These are phyloP conservation scores for Parelbella ahira DNA, from an alignment of 2,888 invertebrate species.

Conservation along the genomic window DNA sequence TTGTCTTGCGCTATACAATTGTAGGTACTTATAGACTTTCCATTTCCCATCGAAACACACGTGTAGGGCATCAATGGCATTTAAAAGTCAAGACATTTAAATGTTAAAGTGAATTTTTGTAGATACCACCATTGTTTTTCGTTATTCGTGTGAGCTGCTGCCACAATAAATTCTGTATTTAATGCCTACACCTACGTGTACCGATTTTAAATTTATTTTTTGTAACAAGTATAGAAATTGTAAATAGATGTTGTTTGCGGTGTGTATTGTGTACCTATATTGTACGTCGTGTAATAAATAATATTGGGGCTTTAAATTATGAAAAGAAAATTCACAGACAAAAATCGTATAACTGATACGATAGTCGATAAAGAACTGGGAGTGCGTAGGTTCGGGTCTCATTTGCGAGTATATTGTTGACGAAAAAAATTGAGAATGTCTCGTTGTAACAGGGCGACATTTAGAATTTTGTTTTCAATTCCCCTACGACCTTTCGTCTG, in stretches of 20 bases:
- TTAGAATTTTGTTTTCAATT: constrained; percentile 64
- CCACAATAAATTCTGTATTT: constrained; percentile 33
- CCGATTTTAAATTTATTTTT: constrained; percentile 16
- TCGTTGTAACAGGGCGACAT: constrained; percentile 35
- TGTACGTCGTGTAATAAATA: no score
- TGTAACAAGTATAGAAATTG: no score
- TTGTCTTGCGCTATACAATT: no score
- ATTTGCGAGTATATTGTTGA: constrained; percentile 7
- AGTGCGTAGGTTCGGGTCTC: no score
- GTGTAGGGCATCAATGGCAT: constrained; percentile 15
- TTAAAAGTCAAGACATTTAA: constrained; percentile 32
- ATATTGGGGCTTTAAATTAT: no score
- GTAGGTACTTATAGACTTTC: no score
- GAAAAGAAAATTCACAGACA: no score
- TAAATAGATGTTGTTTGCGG: no score
- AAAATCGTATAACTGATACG: no score
- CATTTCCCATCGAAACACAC: no score
- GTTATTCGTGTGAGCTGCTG: constrained; percentile 27
- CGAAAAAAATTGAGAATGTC: constrained; percentile 38
- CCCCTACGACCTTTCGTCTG: constrained; percentile 66
- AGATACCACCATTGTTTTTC: constrained; percentile 29
- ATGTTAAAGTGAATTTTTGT: constrained; percentile 28
- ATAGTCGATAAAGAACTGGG: no score
- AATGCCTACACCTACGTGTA: constrained; percentile 26
- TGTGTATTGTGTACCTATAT: no score